Conservation (phyloP, 2,113 vertebrate species). For the Rattus rattus region DNA sequence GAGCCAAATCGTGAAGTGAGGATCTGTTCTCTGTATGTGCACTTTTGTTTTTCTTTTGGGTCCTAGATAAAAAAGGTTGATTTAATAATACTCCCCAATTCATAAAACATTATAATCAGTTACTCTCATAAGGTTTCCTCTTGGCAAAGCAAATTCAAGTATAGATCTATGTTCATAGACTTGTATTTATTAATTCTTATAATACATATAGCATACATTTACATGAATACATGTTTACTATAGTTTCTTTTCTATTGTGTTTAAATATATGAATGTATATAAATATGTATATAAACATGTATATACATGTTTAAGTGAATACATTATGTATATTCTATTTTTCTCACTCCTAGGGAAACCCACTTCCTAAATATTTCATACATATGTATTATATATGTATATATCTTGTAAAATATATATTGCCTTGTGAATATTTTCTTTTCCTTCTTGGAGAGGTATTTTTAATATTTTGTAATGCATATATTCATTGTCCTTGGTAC, state of each 20-base stretch:
- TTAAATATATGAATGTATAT: neutral
- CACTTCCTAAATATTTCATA: neutral
- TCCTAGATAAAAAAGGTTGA: constrained; percentile 15
- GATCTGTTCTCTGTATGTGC: constrained; percentile 22
- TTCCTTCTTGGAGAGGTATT: neutral
- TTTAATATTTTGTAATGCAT: neutral
- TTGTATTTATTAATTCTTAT: neutral
- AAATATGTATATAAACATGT: neutral
- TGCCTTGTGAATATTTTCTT: neutral
- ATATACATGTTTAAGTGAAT: neutral
- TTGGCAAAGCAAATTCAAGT: neutral
- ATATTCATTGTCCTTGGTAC: neutral
- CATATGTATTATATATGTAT: neutral
- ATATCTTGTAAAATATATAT: neutral
- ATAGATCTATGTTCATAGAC: neutral
- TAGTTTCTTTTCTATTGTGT: neutral
- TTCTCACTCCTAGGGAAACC: neutral
- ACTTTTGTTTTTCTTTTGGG: constrained; percentile 7
- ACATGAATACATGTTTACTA: neutral
- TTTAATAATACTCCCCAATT: constrained; percentile 42
- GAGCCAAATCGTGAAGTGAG: constrained; percentile 61
- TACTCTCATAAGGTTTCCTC: neutral
- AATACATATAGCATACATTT: neutral
- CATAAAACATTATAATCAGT: constrained; percentile 7
- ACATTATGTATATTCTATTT: neutral